phyloP scores from a whole-genome alignment of 2,888 invertebrate species.

The Laspeyria flexula region DNA sequence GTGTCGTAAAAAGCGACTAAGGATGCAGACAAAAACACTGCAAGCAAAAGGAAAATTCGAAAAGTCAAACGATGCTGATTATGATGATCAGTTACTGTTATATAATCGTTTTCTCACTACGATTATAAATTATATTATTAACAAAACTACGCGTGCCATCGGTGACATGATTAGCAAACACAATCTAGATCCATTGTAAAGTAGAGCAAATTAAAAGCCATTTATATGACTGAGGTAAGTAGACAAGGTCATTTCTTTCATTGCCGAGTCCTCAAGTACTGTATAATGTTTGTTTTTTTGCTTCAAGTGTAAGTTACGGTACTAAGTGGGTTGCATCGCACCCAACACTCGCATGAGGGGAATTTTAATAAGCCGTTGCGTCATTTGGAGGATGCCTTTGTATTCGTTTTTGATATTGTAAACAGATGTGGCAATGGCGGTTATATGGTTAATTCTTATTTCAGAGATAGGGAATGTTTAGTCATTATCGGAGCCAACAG shows the following conservation, averaged over 20 bases:
- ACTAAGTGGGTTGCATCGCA: conserved; percentile 13
- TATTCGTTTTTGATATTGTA: not conserved
- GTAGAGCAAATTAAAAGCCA: conserved; percentile 28
- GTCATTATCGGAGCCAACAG: too few relatives aligned
- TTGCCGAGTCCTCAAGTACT: conserved; percentile 45
- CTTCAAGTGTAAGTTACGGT: conserved; percentile 39
- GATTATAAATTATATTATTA: too few relatives aligned
- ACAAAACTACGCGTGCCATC: too few relatives aligned
- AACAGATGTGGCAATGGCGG: conserved; percentile 2
- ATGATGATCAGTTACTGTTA: too few relatives aligned
- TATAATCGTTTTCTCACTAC: too few relatives aligned
- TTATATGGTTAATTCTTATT: not conserved
- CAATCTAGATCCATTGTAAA: not conserved
- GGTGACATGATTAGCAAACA: too few relatives aligned
- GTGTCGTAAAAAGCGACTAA: too few relatives aligned
- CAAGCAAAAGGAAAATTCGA: too few relatives aligned
- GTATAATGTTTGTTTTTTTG: conserved; percentile 23
- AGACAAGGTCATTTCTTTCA: conserved; percentile 51
- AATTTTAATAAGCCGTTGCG: conserved; percentile 30
- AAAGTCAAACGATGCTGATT: too few relatives aligned
- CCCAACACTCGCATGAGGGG: conserved; percentile 9
- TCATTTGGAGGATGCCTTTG: conserved; percentile 1
- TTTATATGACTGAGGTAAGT: conserved; percentile 43
- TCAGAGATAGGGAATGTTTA: too few relatives aligned
- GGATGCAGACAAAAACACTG: too few relatives aligned